phyloP scores from a whole-genome alignment of 2,888 invertebrate genomes.

The Drosophila meridiana region DNA sequence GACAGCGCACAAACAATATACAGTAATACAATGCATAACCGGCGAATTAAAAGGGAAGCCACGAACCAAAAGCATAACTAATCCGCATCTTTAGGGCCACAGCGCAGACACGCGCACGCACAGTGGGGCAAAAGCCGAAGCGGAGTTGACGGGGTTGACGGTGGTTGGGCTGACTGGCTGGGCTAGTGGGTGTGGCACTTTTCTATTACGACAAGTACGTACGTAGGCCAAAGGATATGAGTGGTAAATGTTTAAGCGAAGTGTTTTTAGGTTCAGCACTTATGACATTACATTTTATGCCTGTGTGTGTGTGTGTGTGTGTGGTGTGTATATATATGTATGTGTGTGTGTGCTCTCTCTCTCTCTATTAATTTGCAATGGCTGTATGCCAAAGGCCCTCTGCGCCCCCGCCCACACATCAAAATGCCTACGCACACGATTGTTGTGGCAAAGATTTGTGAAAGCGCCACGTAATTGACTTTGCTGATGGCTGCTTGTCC shows the following conservation, averaged over 20 bases:
- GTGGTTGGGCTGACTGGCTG: background rate
- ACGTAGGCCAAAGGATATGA: slow-evolving; percentile 55
- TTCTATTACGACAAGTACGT: slow-evolving; percentile 54
- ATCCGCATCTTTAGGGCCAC: slow-evolving; percentile 64
- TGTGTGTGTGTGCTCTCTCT: slow-evolving; percentile 28
- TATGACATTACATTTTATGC: slow-evolving; percentile 79
- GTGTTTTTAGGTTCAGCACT: slow-evolving; percentile 80
- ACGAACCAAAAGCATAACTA: slow-evolving; percentile 74
- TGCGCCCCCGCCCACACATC: slow-evolving; percentile 4
- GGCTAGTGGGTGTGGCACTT: slow-evolving; percentile 29
- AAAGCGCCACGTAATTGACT: slow-evolving; percentile 78
- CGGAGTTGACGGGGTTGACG: background rate
- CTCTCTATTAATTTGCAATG: slow-evolving; percentile 78
- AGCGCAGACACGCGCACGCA: slow-evolving; percentile 6
- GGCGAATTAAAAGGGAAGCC: slow-evolving; percentile 65
- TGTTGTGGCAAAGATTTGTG: slow-evolving; percentile 76
- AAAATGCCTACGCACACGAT: slow-evolving; percentile 65
- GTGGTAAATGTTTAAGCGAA: slow-evolving; percentile 71
- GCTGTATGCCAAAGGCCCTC: slow-evolving; percentile 30
- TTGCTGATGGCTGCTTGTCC: slow-evolving; percentile 57
- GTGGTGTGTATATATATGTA: too few relatives aligned
- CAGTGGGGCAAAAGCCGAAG: background rate
- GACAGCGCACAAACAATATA: slow-evolving; percentile 1
- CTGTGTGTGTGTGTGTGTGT: slow-evolving; percentile 16
- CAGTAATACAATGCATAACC: slow-evolving; percentile 74